Evolutionary conservation across 2,797 vertebrate genomes (phyloP).

Genomic region (Parambassis ranga): DNA sequence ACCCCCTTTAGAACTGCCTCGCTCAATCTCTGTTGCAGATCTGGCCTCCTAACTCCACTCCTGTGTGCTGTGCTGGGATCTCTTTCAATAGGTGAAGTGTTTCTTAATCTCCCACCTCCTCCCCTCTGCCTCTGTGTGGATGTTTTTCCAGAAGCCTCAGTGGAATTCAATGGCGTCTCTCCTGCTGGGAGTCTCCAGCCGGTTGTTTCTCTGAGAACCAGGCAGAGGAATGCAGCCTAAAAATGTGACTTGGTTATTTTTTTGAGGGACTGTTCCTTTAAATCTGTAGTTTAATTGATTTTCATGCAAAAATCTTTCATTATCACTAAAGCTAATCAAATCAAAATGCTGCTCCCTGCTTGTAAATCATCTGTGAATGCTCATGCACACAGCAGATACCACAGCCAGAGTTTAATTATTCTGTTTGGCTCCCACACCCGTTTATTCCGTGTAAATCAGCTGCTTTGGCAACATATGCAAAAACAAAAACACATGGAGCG

Average conservation of each 20-base stretch:
- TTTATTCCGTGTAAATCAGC: slow-evolving; percentile 13
- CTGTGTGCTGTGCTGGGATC: background rate
- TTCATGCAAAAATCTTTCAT: too few species aligned
- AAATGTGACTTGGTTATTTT: background rate
- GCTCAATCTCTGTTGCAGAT: slow-evolving; percentile 8
- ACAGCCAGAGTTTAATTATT: background rate
- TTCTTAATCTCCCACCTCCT: slow-evolving; percentile 33
- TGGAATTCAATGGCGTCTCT: slow-evolving; percentile 50
- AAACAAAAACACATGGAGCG: background rate
- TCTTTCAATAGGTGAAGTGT: slow-evolving; percentile 48
- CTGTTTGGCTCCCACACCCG: slow-evolving; percentile 6
- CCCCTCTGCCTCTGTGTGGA: slow-evolving; percentile 35
- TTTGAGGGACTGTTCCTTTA: too few species aligned
- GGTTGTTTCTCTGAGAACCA: slow-evolving; percentile 45
- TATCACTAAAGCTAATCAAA: too few species aligned
- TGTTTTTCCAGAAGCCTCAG: slow-evolving; percentile 45
- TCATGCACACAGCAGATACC: background rate
- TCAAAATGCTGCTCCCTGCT: too few species aligned
- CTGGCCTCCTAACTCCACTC: slow-evolving; percentile 7
- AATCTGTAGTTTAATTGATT: too few species aligned
- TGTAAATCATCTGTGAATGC: background rate
- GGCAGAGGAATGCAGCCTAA: slow-evolving; percentile 41
- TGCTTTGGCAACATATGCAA: slow-evolving; percentile 2
- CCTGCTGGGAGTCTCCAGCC: slow-evolving; percentile 48
- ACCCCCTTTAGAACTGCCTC: background rate